A percentile compares a stretch with the other conserved stretches of the same genome.
Conservation (phyloP, 2,797 vertebrate genomes). For the Naso thynnoides region DNA sequence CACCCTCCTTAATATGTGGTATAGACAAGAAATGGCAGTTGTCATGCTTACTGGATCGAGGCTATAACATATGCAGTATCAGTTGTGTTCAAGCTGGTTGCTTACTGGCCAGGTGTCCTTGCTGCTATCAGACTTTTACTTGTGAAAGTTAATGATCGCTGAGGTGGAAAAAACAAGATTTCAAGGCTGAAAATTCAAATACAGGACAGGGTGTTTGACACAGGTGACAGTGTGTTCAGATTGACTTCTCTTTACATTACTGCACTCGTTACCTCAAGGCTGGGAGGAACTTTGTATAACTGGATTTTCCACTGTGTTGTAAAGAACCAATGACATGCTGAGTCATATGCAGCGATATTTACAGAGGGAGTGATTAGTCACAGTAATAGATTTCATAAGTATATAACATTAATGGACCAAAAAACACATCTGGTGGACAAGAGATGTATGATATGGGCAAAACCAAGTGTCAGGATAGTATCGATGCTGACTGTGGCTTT, state of each 20-base stretch:
- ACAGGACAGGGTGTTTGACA: not conserved
- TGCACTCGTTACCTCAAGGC: constrained; percentile 25
- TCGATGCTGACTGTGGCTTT: no score
- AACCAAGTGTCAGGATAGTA: no score
- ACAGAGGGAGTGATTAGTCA: constrained; percentile 46
- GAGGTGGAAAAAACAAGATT: not conserved
- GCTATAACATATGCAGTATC: not conserved
- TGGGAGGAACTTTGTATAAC: constrained; percentile 39
- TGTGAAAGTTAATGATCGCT: not conserved
- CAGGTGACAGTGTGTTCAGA: not conserved
- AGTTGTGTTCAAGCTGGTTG: constrained; percentile 8
- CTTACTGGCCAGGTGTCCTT: constrained; percentile 1
- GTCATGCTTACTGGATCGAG: not conserved
- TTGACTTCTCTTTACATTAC: constrained; percentile 15
- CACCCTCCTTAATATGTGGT: not conserved
- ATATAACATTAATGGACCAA: not conserved
- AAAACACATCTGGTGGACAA: no score
- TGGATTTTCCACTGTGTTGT: constrained; percentile 42
- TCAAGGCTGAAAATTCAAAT: not conserved
- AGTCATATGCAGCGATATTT: constrained; percentile 67
- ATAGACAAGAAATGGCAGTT: not conserved
- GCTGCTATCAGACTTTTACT: not conserved
- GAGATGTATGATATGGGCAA: no score
- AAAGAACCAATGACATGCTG: constrained; percentile 53
- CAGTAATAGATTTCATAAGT: constrained; percentile 19